phyloP scores from a whole-genome alignment of 2,888 invertebrate species.

The Strigamia maritima region DNA sequence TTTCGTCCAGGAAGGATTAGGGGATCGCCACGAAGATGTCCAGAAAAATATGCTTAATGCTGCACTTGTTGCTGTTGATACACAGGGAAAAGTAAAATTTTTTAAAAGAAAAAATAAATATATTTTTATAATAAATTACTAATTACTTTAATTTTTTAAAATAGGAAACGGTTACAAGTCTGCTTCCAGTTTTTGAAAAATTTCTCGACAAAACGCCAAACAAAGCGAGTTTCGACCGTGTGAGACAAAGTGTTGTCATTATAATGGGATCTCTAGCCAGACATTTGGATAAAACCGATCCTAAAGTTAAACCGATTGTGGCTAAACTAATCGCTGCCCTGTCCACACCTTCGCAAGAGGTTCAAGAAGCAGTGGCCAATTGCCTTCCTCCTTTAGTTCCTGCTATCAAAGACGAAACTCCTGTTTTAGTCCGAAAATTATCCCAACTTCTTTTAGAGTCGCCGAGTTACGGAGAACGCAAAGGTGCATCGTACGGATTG shows the following conservation, averaged over 20 bases:
- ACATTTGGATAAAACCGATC: slow-evolving; percentile 86
- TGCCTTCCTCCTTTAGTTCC: slow-evolving; percentile 92
- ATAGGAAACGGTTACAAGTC: slow-evolving; percentile 60
- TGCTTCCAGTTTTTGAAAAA: slow-evolving; percentile 87
- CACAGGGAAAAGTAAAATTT: slow-evolving; percentile 76
- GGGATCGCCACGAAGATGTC: slow-evolving; percentile 77
- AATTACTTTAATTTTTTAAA: slow-evolving; percentile 35
- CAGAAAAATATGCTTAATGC: slow-evolving; percentile 88
- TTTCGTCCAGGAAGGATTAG: slow-evolving; percentile 76
- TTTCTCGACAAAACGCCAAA: slow-evolving; percentile 91
- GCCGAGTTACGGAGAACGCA: slow-evolving; percentile 85
- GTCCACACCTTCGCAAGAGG: slow-evolving; percentile 92
- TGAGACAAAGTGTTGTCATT: slow-evolving; percentile 93
- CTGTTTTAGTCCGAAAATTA: slow-evolving; percentile 79
- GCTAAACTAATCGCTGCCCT: slow-evolving; percentile 83
- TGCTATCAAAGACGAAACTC: slow-evolving; percentile 86
- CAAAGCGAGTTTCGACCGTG: slow-evolving; percentile 82
- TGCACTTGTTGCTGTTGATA: slow-evolving; percentile 84
- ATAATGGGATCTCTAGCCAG: slow-evolving; percentile 96
- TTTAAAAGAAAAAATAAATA: slow-evolving; percentile 4
- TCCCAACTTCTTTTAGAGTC: slow-evolving; percentile 82
- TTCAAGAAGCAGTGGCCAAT: slow-evolving; percentile 95
- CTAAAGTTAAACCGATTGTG: slow-evolving; percentile 89
- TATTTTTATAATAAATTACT: background rate
- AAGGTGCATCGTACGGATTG: slow-evolving; percentile 96